phyloP scores from a whole-genome alignment of 2,888 invertebrate species.

The Spodoptera picta region DNA sequence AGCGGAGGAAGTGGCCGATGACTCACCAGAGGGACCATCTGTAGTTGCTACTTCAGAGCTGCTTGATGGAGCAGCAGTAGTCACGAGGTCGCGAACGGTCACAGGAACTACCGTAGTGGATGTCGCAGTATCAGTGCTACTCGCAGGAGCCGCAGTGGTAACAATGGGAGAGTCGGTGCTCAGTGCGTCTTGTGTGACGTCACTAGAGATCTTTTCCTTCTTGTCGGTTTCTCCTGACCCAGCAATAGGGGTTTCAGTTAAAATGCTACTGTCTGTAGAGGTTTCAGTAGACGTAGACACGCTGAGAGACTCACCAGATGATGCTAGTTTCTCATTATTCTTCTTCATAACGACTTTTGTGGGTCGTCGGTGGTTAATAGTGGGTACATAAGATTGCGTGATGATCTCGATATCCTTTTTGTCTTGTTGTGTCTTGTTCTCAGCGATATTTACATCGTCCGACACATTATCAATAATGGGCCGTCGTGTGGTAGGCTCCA shows the following conservation, averaged over 20 bases:
- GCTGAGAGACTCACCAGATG: constrained; percentile 52
- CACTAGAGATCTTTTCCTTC: constrained; percentile 3
- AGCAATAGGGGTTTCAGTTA: constrained; percentile 45
- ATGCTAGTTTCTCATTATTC: constrained; percentile 62
- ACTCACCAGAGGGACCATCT: background rate
- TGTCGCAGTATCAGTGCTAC: background rate
- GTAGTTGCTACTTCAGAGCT: constrained; percentile 3
- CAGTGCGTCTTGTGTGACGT: background rate
- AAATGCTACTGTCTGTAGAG: constrained; percentile 51
- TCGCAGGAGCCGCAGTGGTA: constrained; percentile 3
- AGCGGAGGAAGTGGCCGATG: constrained; percentile 8
- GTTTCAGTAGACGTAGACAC: constrained; percentile 57
- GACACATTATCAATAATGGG: constrained; percentile 84
- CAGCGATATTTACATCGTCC: constrained; percentile 64
- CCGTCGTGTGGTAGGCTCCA: constrained; percentile 80
- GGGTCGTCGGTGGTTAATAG: constrained; percentile 75
- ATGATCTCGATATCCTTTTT: constrained; percentile 83
- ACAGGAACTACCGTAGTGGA: constrained; percentile 1
- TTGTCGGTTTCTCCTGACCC: constrained; percentile 18
- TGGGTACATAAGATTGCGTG: constrained; percentile 79
- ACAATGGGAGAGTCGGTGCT: constrained; percentile 5
- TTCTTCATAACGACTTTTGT: constrained; percentile 81
- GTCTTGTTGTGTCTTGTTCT: constrained; percentile 63
- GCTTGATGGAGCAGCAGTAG: background rate
- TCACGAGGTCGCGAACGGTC: background rate